phyloP scores from a whole-genome alignment of 2,797 vertebrate genomes.

The Echeneis naucrates region DNA sequence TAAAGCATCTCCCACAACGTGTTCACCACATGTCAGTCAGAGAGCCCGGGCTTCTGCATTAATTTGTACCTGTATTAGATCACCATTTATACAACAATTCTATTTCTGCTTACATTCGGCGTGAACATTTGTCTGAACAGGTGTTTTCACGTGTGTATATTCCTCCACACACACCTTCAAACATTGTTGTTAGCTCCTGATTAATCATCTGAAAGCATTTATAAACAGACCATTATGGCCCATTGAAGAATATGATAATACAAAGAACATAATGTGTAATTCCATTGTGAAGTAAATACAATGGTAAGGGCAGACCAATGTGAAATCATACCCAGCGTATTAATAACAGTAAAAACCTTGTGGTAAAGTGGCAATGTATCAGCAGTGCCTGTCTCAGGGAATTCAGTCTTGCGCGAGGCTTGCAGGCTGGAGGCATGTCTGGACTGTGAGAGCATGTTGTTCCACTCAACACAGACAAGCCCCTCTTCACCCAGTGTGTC shows the following conservation, averaged over 20 bases:
- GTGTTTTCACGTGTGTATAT: conserved; percentile 19
- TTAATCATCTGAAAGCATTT: not conserved
- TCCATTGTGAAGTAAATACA: conserved; percentile 22
- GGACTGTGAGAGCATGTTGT: conserved; percentile 67
- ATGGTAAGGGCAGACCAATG: conserved; percentile 17
- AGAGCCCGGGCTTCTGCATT: conserved; percentile 39
- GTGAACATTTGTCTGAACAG: not conserved
- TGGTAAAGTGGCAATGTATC: conserved; percentile 51
- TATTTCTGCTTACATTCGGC: conserved; percentile 15
- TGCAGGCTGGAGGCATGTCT: conserved; percentile 51
- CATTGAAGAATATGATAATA: conserved; percentile 4
- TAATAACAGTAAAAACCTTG: conserved; percentile 47
- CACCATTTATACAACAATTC: not conserved
- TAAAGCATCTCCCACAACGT: conserved; percentile 61
- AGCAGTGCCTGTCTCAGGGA: conserved; percentile 41
- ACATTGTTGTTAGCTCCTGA: not conserved
- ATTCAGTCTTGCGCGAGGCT: conserved; percentile 47
- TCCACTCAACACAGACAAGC: conserved; percentile 69
- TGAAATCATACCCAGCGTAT: conserved; percentile 16
- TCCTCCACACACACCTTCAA: not conserved
- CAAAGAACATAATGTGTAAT: conserved; percentile 11
- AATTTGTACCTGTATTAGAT: conserved; percentile 45
- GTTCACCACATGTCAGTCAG: conserved; percentile 50
- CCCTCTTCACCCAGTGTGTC: conserved; percentile 74
- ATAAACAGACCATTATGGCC: conserved; percentile 1